Evolutionary conservation across 1,140 invertebrate species (phyloP).

Genomic region (Lasioglossum albipes): DNA sequence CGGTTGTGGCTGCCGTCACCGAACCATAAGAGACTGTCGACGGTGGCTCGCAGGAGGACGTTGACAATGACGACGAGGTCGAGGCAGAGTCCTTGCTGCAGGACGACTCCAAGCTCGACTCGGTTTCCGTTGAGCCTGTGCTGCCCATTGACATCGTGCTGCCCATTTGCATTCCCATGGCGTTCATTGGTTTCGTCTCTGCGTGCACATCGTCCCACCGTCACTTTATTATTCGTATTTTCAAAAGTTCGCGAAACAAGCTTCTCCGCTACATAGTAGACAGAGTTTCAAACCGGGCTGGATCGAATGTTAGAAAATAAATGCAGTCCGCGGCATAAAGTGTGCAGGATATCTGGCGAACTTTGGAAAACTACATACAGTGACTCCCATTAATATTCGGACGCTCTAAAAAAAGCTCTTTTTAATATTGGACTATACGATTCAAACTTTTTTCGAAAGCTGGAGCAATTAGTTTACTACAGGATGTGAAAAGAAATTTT

Average conservation of each 20-base stretch:
- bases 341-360: no score
- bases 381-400: no score
- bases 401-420: no score
- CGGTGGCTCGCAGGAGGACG: slow-evolving; percentile 75
- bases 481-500: no score
- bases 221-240: slow-evolving; percentile 3
- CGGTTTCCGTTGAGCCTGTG: slow-evolving; percentile 78
- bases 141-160: slow-evolving; percentile 79
- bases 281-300: neutral
- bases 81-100: slow-evolving; percentile 77
- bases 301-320: neutral
- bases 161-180: slow-evolving; percentile 78
- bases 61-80: slow-evolving; percentile 76
- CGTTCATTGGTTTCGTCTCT: slow-evolving; percentile 77
- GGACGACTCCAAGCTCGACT: slow-evolving; percentile 77
- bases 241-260: neutral
- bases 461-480: no score
- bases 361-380: no score
- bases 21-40: slow-evolving; percentile 68
- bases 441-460: no score
- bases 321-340: neutral
- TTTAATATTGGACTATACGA: no score
- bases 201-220: neutral
- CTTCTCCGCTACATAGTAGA: neutral
- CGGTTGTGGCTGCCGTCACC: slow-evolving; percentile 38